Evolutionary conservation across 2,797 vertebrate species (phyloP), one percentile per base, ranked within the genome.

Genomic region (Kryptopterus vitreolus): DNA sequence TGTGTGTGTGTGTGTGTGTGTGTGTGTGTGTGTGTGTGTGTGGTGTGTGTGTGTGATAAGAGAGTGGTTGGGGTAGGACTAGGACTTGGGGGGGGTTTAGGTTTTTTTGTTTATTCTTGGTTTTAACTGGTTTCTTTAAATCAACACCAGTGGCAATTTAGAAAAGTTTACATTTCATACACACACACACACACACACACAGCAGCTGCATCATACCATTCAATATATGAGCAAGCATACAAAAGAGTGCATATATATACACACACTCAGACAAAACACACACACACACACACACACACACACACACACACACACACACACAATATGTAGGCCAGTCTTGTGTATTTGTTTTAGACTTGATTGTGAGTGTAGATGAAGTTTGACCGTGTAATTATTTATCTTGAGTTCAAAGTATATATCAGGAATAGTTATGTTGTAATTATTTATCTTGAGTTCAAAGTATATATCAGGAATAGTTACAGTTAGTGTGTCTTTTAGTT

Each of bases 161-260:
- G 22, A 71, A 79, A 52, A 35, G 68, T 79, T 59, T 70, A 31
- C 52, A 63, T 22, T 24, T 62, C 73, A 31, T 52, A 29, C 48
- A 55, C 61, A 66, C 59, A 33, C 59, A 46, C 46, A 80, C 3
- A 73, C 68, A 81, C 62, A 75, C 59, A 43, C 52, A 75, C 55
- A 61, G 71, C 72, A 62, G 62, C 75, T 61, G 53, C 43, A 81
- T 46, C 8, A 35, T 50, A 38, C 11, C 22, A 26, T 24, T 46
- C 26, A 71, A 20, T 59, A 31, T 46, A 43, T 18, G 58, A 61
- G 58, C 26, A 61, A 61, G 58, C 26, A 61, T 61, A 58, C 26
- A 61, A 16, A 12, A 65, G 62, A 22, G 33, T 0, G 20, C 63
- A n/a, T 11, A 24, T 13, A 29, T 13, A 31, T 15, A 22, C 62